Conservation (phyloP, 1,140 invertebrate genomes). For the Drosophila arawakana region DNA sequence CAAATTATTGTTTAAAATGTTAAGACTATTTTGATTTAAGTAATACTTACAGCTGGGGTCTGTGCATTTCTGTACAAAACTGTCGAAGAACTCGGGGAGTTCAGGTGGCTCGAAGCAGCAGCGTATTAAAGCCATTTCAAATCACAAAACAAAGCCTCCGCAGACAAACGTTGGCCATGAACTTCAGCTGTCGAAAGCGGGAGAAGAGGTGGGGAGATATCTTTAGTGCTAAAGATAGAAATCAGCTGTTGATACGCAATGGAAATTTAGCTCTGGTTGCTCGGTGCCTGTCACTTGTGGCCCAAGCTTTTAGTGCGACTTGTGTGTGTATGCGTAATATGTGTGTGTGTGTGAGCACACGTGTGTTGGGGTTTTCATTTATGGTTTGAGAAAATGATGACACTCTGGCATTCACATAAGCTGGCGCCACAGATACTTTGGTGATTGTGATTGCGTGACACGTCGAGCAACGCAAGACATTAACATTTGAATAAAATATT, state of each 20-base stretch:
- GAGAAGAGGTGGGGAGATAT: not conserved
- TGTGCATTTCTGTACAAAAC: slow-evolving; percentile 90
- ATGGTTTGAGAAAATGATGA: slow-evolving; percentile 31
- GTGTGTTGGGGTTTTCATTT: slow-evolving; percentile 28
- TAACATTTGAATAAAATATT: slow-evolving; percentile 12
- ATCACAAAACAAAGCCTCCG: not conserved
- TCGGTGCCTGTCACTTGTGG: slow-evolving; percentile 22
- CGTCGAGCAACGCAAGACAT: not conserved
- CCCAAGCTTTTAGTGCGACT: slow-evolving; percentile 53
- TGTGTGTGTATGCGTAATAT: slow-evolving; percentile 3
- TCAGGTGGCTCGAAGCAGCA: slow-evolving; percentile 91
- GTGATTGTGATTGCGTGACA: slow-evolving; percentile 31
- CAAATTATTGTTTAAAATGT: not conserved
- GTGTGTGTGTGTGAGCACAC: slow-evolving; percentile 8
- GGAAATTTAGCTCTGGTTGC: slow-evolving; percentile 56
- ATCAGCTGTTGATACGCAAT: slow-evolving; percentile 65
- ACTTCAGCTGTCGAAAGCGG: slow-evolving; percentile 38
- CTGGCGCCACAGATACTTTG: slow-evolving; percentile 9
- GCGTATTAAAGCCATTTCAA: slow-evolving; percentile 89
- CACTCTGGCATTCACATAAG: slow-evolving; percentile 33
- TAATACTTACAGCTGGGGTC: slow-evolving; percentile 91
- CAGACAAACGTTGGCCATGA: slow-evolving; percentile 52
- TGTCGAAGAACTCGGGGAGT: slow-evolving; percentile 89
- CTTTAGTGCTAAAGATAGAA: slow-evolving; percentile 35
- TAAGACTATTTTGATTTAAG: not conserved